Base-by-base conservation (phyloP, 1,140 invertebrate genomes). In the Calycopis cecrops region DNA sequence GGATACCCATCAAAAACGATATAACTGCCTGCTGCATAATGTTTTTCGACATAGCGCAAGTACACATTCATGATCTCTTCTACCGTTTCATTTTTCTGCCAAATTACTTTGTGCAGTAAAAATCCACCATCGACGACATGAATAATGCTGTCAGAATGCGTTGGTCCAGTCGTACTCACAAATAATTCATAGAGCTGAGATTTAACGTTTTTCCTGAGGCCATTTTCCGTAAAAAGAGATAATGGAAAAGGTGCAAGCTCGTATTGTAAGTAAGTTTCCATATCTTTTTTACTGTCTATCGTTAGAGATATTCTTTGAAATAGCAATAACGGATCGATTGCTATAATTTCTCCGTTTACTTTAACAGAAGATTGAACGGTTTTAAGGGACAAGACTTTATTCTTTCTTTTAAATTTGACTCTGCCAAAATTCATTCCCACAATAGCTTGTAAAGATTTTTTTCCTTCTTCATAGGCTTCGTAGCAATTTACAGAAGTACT, bases 1-100 rank as follows among this genome's bases (percentile, higher is more conserved):
- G 56, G 56, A 48, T 57, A 57, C 50, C 49, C 56, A 58, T 58
- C 56, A 52, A 52, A 58, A 40, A 58, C 56, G 48, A 58, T 58
- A 58, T 58, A 52, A 50, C 56, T 58, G 56, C 56, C 52, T 58
- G 38, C 37, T 42, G 21, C 37, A 37, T 51, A 48, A 55, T 55
- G 53, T 55, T 55, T 55, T 56, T 56, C 54, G 17, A 56, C n/a
- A 56, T 49, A 56, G 44, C 47, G 54, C 54, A 56, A 50, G 49
- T 56, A 56, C 49, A 49, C 49, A 56, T 48, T 56, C 16, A 56
- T 49, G 7, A 56, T 56, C 54, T 56, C 54, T 56, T 56, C 54
- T 40, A 56, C 44, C 47, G 47, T 49, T 11, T 49, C 14, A 49
- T 50, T 56, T 56, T 56, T 56, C 21, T 50, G 47, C 35, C 35